Evolutionary conservation across 2,797 vertebrate genomes (phyloP).

Genomic region (Lepidocolaptes lacrymiger): DNA sequence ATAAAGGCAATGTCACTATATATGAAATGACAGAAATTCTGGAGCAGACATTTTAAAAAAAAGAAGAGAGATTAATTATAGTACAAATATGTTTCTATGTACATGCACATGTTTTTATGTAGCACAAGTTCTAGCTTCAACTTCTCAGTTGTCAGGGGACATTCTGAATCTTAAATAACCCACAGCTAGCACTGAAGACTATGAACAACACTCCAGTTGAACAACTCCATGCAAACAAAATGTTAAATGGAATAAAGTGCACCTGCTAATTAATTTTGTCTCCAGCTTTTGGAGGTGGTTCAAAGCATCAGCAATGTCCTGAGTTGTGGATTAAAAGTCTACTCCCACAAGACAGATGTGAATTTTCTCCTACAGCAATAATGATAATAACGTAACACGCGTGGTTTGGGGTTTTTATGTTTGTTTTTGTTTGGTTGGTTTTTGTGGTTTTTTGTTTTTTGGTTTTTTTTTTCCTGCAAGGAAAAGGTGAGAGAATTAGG

Average conservation of each 20-base stretch:
- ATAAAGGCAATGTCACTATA: not conserved
- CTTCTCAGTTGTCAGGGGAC: not conserved
- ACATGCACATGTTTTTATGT: not conserved
- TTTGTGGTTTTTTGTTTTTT: no score
- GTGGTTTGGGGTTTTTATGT: not conserved
- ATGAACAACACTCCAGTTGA: not conserved
- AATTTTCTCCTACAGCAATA: not conserved
- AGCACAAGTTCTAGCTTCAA: not conserved
- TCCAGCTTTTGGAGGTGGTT: not conserved
- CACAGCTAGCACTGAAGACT: not conserved
- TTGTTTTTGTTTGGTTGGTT: no score
- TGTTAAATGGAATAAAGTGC: not conserved
- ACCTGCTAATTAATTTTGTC: not conserved
- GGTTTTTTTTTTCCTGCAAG: not conserved
- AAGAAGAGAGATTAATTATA: not conserved
- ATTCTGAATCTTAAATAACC: not conserved
- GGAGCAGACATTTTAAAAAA: not conserved
- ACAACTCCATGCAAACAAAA: not conserved
- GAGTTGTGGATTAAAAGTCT: not conserved
- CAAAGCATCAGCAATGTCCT: not conserved
- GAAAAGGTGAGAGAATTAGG: not conserved
- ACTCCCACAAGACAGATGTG: not conserved
- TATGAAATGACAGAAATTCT: not conserved
- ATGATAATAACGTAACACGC: fast-evolving
- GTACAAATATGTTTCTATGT: not conserved